Evolutionary conservation across 2,113 vertebrate species (phyloP), one percentile per base, ranked within the genome.

Genomic region (Catharus minimus): DNA sequence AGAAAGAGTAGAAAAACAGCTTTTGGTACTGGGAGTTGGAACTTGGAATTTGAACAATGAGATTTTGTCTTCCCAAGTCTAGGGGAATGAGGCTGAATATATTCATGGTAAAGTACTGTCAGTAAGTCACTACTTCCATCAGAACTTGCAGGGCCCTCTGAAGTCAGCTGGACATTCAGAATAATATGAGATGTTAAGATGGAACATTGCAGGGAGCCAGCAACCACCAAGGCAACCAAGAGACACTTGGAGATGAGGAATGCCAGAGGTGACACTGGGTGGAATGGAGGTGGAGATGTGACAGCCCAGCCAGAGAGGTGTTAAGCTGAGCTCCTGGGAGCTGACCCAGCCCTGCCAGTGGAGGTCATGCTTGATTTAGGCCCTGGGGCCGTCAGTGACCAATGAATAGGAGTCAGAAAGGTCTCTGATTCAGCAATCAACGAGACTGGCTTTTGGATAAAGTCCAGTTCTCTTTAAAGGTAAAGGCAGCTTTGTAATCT

Each of bases 201-300:
- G 30, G 36, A 36, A 9, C 9, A 3, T 16, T 41, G 15, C 1
- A 2, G 1, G 3, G 28, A 58, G 22, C 23, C 24, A 53, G 21
- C 39, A 62, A 38, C 9, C 41, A 46, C 20, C 38, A 49, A 22
- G 28, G 43, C 28, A 53, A 5, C 6, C 61, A 24, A 33, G n/a
- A 56, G 23, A 10, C 24, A 7, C 17, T 41, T 9, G 11, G 22
- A 46, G 39, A 22, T 6, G 20, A 47, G 43, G n/a, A n/a, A 3
- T 17, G 16, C 0, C 8, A 60, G 14, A 38, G 49, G 28, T 0
- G 0, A 4, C 20, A 7, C 3, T 0, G 1, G n/a, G 21, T 0
- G 0, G 30, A 56, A 32, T 28, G 22, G 38, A 33, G 23, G 21
- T 38, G 61, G 13, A 41, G 8, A 28, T 66, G 16, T 30, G 26